phyloP scores from a whole-genome alignment of 2,797 vertebrate genomes.

The Tarsius wallacei region DNA sequence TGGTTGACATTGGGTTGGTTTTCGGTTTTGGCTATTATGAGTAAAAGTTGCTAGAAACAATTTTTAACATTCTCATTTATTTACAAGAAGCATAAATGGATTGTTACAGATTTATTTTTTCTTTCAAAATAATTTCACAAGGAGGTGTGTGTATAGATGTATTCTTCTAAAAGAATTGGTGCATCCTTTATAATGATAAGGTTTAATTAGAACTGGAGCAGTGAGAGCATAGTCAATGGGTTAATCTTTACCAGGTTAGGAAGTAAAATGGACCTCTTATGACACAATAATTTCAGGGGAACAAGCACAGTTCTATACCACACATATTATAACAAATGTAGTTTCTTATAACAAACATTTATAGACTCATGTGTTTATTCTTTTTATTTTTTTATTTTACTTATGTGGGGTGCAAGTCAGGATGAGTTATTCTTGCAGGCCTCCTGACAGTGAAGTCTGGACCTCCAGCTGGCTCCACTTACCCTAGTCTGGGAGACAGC shows the following conservation, averaged over 20 bases:
- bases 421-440: no score
- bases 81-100: background rate
- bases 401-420: no score
- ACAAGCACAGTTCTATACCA: background rate
- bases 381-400: no score
- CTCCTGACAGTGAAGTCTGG: no score
- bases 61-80: background rate
- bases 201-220: background rate
- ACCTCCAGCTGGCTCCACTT: no score
- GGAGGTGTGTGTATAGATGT: background rate
- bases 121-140: background rate
- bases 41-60: background rate
- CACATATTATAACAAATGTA: background rate
- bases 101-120: background rate
- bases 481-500: no score
- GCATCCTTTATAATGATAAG: background rate
- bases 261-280: background rate
- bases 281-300: background rate
- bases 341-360: background rate
- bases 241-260: background rate
- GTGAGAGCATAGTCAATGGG: background rate
- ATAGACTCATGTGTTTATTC: background rate
- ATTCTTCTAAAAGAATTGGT: background rate
- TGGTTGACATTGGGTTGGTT: background rate
- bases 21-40: background rate